Percentiles rank a stretch among this genome's conserved stretches.
These are phyloP conservation scores for Littorina saxatilis DNA, from an alignment of 1,140 invertebrate species.

Conservation along the genomic window DNA sequence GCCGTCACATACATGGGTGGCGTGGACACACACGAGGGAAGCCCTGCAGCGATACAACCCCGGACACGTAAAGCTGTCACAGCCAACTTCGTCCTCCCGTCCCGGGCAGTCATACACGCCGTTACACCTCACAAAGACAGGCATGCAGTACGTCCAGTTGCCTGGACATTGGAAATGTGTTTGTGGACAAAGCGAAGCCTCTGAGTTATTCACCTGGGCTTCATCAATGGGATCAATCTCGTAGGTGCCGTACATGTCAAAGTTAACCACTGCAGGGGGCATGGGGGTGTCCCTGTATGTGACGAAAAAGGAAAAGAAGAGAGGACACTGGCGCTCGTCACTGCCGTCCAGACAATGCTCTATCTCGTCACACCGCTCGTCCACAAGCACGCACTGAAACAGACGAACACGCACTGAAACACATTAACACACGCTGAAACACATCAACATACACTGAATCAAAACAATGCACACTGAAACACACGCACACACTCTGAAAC, in stretches of 20 bases:
- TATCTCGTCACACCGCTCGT: background rate
- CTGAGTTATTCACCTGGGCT: too few relatives aligned
- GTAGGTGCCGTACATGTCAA: background rate
- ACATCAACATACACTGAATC: background rate
- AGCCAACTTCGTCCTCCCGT: conserved; percentile 25
- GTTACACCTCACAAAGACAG: conserved; percentile 31
- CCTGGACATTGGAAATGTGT: conserved; percentile 25
- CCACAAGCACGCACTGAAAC: background rate
- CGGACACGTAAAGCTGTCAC: conserved; percentile 32
- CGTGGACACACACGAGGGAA: conserved; percentile 32
- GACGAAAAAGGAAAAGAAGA: too few relatives aligned
- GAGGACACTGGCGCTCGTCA: background rate
- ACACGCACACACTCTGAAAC: background rate
- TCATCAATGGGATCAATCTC: background rate
- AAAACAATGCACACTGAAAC: background rate
- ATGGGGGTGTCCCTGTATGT: background rate
- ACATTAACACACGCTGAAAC: background rate
- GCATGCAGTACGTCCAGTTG: conserved; percentile 11
- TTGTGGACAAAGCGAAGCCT: conserved; percentile 13
- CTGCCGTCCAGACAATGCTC: conserved; percentile 12
- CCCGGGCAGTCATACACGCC: conserved; percentile 35
- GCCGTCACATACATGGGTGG: conserved; percentile 26
- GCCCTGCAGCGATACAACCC: conserved; percentile 37
- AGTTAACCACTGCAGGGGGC: background rate
- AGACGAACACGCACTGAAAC: background rate